phyloP scores from a whole-genome alignment of 2,888 invertebrate genomes.

The Euplagia quadripunctaria region DNA sequence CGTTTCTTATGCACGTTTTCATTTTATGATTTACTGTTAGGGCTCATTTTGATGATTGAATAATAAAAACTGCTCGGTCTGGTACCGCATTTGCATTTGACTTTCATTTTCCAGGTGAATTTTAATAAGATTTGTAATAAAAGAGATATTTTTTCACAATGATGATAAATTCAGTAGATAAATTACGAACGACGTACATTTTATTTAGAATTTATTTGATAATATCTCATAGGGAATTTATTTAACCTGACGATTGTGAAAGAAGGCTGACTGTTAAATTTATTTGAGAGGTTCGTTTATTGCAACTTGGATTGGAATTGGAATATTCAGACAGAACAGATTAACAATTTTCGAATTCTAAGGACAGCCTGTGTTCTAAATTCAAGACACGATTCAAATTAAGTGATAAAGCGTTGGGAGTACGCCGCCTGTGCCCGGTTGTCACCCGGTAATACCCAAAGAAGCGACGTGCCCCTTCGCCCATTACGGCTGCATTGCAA shows the following conservation, averaged over 20 bases:
- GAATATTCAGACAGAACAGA: conserved; percentile 59
- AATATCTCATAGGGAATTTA: conserved; percentile 49
- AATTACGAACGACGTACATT: conserved; percentile 37
- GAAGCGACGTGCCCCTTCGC: conserved; percentile 60
- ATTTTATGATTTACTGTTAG: conserved; percentile 57
- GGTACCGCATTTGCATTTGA: conserved; percentile 54
- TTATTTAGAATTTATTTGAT: conserved; percentile 54
- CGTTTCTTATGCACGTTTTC: conserved; percentile 54
- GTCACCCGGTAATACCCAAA: conserved; percentile 71
- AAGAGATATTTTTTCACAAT: conserved; percentile 39
- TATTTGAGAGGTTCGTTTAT: conserved; percentile 56
- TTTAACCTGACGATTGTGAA: conserved; percentile 51
- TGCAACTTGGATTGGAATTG: conserved; percentile 54
- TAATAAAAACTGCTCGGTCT: conserved; percentile 51
- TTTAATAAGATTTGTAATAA: conserved; percentile 53
- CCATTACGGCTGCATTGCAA: conserved; percentile 58
- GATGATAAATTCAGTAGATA: conserved; percentile 43
- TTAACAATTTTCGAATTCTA: conserved; percentile 65
- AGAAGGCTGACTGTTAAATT: conserved; percentile 54
- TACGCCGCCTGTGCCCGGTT: conserved; percentile 68
- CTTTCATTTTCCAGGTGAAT: conserved; percentile 52
- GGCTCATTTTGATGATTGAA: conserved; percentile 56
- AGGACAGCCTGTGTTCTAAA: conserved; percentile 65
- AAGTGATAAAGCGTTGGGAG: conserved; percentile 81
- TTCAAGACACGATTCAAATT: conserved; percentile 83